Evolutionary conservation across 2,113 vertebrate genomes (phyloP).

Genomic region (Heterocephalus glaber): DNA sequence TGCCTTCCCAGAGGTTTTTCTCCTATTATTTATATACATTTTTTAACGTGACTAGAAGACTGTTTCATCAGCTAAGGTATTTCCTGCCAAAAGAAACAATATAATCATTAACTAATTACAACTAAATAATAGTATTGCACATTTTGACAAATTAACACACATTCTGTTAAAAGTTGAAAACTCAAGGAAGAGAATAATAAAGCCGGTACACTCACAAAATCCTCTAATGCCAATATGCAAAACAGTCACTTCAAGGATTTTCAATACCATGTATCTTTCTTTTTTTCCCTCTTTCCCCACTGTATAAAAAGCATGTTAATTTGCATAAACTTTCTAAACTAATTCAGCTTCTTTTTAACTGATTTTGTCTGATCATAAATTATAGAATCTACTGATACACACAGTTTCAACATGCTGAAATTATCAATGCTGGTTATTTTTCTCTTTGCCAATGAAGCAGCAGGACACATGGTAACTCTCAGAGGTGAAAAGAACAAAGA

Average conservation of each 20-base stretch:
- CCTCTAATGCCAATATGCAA: neutral
- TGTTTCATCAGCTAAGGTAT: constrained; percentile 49
- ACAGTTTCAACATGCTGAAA: constrained; percentile 58
- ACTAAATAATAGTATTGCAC: constrained; percentile 56
- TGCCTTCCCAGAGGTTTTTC: neutral
- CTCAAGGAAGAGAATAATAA: constrained; percentile 36
- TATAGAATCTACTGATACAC: neutral
- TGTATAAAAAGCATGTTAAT: neutral
- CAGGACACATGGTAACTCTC: constrained; percentile 24
- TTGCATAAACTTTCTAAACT: neutral
- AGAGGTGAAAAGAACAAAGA: neutral
- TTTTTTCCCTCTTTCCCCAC: neutral
- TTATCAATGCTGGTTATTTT: neutral
- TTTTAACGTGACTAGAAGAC: constrained; percentile 37
- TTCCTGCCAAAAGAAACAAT: constrained; percentile 25
- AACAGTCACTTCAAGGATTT: neutral
- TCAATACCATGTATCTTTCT: neutral
- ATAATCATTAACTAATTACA: constrained; percentile 49
- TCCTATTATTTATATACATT: neutral
- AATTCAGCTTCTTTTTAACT: neutral
- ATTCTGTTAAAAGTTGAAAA: constrained; percentile 51
- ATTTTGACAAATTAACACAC: neutral
- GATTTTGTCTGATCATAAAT: constrained; percentile 1
- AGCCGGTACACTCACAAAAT: neutral
- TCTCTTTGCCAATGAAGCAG: constrained; percentile 29